phyloP scores from a whole-genome alignment of 2,797 vertebrate genomes.

The Sus cebifrons region DNA sequence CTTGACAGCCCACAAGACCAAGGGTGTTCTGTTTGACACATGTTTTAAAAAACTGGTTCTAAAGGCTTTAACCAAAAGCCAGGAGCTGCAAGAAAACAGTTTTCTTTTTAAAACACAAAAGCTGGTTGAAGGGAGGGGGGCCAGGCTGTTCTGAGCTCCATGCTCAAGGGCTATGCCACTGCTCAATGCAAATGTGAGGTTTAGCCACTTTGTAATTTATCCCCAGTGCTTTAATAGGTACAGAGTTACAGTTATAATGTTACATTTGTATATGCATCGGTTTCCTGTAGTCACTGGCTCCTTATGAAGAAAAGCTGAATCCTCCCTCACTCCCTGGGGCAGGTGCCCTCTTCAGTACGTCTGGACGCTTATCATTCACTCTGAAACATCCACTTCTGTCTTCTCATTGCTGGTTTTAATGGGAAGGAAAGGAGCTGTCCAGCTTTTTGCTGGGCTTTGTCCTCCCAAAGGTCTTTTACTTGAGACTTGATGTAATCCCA shows the following conservation, averaged over 20 bases:
- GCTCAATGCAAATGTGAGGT: neutral
- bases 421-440: neutral
- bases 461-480: neutral
- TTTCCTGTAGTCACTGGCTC: neutral
- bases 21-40: neutral
- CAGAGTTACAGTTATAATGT: neutral
- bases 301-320: slow-evolving; percentile 8
- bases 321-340: neutral
- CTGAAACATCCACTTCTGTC: neutral
- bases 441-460: neutral
- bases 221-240: neutral
- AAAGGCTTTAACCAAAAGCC: slow-evolving; percentile 35
- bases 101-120: slow-evolving; percentile 12
- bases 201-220: neutral
- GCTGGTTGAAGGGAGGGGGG: neutral
- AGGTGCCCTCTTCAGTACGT: neutral
- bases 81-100: neutral
- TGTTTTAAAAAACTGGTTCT: slow-evolving; percentile 26
- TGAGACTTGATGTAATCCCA: neutral
- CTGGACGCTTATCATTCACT: neutral
- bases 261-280: neutral
- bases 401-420: slow-evolving; percentile 21
- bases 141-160: neutral
- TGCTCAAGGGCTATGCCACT: neutral
- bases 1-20: neutral